Conservation (phyloP, 2,113 vertebrate genomes). For the Mixornis gularis region DNA sequence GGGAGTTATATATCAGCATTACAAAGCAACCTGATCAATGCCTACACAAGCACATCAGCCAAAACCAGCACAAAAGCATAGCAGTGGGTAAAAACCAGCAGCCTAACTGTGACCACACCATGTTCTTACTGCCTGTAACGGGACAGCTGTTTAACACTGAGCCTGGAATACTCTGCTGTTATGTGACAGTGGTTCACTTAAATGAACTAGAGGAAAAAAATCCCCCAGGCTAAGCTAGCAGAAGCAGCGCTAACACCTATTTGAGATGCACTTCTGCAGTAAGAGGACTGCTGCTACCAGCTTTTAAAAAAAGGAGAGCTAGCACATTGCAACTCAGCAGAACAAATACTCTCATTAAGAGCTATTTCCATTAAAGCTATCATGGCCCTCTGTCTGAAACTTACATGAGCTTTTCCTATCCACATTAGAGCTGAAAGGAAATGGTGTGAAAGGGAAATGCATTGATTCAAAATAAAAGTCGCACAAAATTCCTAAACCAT, state of each 20-base stretch:
- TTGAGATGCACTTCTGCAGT: background rate
- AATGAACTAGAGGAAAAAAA: background rate
- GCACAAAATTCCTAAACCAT: background rate
- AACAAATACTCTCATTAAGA: slow-evolving; percentile 39
- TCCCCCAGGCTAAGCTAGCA: background rate
- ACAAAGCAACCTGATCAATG: background rate
- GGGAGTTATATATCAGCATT: background rate
- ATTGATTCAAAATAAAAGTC: background rate
- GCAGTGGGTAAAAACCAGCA: background rate
- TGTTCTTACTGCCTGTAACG: background rate
- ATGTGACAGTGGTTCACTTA: background rate
- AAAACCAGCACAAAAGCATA: background rate
- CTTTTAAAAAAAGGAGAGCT: slow-evolving; percentile 16
- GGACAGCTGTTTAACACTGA: background rate
- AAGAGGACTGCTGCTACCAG: background rate
- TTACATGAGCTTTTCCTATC: slow-evolving; percentile 32
- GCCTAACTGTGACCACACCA: background rate
- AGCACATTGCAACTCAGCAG: background rate
- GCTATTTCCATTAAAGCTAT: slow-evolving; percentile 47
- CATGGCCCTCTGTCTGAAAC: slow-evolving; percentile 38
- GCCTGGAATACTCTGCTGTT: background rate
- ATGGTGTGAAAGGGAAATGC: background rate
- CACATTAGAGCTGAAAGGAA: slow-evolving; percentile 32
- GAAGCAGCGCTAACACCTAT: background rate
- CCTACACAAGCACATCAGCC: background rate